Evolutionary conservation across 2,888 invertebrate genomes (phyloP), one percentile per base, ranked within the genome.

Genomic region (Steinernema carpocapsae): DNA sequence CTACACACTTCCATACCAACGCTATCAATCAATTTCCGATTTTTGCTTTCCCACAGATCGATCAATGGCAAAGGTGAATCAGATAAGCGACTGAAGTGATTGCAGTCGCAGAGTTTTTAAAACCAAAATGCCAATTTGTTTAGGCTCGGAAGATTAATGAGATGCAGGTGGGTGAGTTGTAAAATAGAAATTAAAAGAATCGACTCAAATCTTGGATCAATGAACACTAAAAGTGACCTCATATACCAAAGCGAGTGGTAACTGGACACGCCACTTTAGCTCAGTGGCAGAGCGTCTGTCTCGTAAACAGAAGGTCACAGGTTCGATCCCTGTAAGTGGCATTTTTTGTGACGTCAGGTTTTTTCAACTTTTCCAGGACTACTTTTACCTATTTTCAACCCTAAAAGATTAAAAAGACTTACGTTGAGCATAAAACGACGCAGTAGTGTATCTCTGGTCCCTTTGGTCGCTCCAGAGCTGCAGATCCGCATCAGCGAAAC

Each of bases 201-300:
- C n/a, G n/a, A n/a, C n/a, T n/a, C n/a, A n/a, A n/a, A n/a, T n/a
- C n/a, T n/a, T n/a, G n/a, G n/a, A n/a, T n/a, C n/a, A n/a, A n/a
- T n/a, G n/a, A n/a, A n/a, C n/a, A n/a, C n/a, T 43, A 14, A 43
- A 12, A 12, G 43, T 14, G 43, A 43, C 43, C 43, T 7, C 43
- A 43, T 43, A 43, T 43, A 43, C 43, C 43, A 43, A 12, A 12
- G 10, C 7, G 43, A 43, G 43, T 12, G 10, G 10, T 14, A 43
- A 43, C 7, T 14, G 14, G 51, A 10, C 51, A 51, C 19, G 51
- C 51, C 51, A 19, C 51, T 51, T 51, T 51, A 51, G 51, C 51
- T 75, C 75, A 75, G 75, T 72, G 75, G 75, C 72, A 75, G 75
- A 75, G 75, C 75, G 75, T 75, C 75, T 75, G 75, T 75, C 75